Conservation (phyloP, 2,113 vertebrate genomes). For the Oceanodroma tethys region DNA sequence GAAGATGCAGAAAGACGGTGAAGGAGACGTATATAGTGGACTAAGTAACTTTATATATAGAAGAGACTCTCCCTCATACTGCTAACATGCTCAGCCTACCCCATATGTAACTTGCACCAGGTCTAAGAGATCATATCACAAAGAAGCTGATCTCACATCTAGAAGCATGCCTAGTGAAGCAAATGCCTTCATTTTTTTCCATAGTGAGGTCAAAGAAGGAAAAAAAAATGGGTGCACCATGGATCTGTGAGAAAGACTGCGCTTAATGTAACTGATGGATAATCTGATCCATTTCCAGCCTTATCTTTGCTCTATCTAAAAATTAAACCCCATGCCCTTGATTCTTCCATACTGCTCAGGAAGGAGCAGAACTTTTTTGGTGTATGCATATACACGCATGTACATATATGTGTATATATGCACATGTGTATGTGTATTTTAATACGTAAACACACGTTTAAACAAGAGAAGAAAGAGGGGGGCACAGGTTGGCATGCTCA, state of each 20-base stretch:
- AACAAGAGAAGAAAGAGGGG: background rate
- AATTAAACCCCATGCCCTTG: background rate
- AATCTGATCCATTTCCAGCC: background rate
- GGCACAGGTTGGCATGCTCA: background rate
- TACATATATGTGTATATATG: no score
- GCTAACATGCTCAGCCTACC: background rate
- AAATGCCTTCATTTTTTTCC: background rate
- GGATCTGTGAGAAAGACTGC: background rate
- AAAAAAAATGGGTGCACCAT: background rate
- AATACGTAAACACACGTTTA: accelerated
- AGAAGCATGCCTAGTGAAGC: background rate
- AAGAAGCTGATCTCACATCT: background rate
- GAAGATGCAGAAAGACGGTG: background rate
- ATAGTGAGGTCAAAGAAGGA: background rate
- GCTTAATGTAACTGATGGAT: background rate
- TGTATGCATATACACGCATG: no score
- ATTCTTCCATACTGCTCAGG: background rate
- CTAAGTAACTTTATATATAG: background rate
- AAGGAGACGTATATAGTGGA: background rate
- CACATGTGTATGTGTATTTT: accelerated
- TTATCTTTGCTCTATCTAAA: background rate
- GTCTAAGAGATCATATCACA: background rate
- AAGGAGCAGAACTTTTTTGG: background rate
- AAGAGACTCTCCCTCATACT: background rate
- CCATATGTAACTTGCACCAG: background rate